phyloP scores from a whole-genome alignment of 2,888 invertebrate species.

The Drosophila ustulata region DNA sequence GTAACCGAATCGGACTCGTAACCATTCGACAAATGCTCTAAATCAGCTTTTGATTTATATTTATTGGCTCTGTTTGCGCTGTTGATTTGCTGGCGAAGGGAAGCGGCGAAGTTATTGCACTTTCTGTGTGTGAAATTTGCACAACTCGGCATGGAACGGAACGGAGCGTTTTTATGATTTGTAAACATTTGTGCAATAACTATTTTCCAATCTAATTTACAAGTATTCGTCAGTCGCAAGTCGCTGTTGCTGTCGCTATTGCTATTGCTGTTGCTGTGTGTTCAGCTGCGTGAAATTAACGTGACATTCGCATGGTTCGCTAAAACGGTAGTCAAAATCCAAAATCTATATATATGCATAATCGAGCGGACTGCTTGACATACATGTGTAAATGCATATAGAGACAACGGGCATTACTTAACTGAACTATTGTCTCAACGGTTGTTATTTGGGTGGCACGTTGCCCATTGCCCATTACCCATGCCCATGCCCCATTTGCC shows the following conservation, averaged over 20 bases:
- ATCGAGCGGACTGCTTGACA: not conserved
- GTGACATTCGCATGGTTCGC: conserved; percentile 61
- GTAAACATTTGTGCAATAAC: conserved; percentile 61
- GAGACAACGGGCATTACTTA: conserved; percentile 33
- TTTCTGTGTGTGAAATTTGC: conserved; percentile 32
- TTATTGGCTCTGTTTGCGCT: conserved; percentile 28
- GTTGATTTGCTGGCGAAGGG: conserved; percentile 13
- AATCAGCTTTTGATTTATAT: conserved; percentile 64
- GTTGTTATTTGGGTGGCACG: conserved; percentile 21
- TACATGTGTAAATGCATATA: conserved; percentile 10
- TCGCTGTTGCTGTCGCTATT: not conserved
- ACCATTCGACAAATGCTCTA: conserved; percentile 31
- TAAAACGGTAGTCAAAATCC: conserved; percentile 19
- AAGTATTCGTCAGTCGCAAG: conserved; percentile 30
- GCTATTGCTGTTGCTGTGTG: conserved; percentile 5
- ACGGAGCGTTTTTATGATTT: conserved; percentile 56
- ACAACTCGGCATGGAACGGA: conserved; percentile 39
- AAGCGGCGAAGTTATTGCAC: conserved; percentile 4
- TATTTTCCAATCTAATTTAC: conserved; percentile 69
- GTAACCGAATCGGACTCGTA: conserved; percentile 19
- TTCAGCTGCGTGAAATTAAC: conserved; percentile 56
- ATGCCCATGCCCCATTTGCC: conserved; percentile 1
- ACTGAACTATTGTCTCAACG: not conserved
- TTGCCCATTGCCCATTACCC: conserved; percentile 9
- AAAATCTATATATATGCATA: conserved; percentile 12